These are phyloP conservation scores for Hypotaenidia okinawae DNA, from an alignment of 2,797 vertebrate species.

Conservation along the genomic window DNA sequence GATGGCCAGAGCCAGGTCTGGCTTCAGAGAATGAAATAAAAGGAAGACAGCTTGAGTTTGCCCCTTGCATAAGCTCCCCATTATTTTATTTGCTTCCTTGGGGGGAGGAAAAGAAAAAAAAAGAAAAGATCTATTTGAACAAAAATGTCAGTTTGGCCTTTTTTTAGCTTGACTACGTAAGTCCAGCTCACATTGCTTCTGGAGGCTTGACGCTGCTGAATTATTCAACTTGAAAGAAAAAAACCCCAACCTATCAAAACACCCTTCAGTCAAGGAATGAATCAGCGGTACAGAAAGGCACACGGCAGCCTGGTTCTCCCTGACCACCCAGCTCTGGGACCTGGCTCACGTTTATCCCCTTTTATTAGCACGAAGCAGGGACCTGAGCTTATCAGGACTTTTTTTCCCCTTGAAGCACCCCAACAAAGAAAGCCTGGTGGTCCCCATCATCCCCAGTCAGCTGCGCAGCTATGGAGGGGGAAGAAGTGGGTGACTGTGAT, in stretches of 20 bases:
- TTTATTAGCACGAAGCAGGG: rapidly evolving
- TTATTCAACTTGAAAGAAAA: not conserved
- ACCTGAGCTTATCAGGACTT: rapidly evolving
- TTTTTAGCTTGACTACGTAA: not conserved
- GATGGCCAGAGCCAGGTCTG: not conserved
- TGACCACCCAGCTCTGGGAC: not conserved
- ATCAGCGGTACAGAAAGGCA: not conserved
- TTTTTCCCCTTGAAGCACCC: not conserved
- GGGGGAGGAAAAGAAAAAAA: not conserved
- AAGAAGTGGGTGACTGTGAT: too few species aligned
- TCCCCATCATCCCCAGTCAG: rapidly evolving
- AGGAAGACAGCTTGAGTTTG: not conserved
- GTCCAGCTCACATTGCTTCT: not conserved
- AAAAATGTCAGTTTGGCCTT: slow-evolving; percentile 43
- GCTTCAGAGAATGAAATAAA: not conserved
- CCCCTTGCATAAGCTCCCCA: not conserved
- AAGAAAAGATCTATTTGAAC: not conserved
- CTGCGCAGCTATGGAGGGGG: rapidly evolving
- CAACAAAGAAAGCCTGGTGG: not conserved
- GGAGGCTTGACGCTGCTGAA: not conserved
- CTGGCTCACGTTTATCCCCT: rapidly evolving
- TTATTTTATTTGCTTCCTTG: not conserved
- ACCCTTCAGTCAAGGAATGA: not conserved
- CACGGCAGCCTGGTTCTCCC: not conserved
- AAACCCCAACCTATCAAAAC: not conserved